phyloP scores from a whole-genome alignment of 2,888 invertebrate species.

The Tanytarsus gracilentus region DNA sequence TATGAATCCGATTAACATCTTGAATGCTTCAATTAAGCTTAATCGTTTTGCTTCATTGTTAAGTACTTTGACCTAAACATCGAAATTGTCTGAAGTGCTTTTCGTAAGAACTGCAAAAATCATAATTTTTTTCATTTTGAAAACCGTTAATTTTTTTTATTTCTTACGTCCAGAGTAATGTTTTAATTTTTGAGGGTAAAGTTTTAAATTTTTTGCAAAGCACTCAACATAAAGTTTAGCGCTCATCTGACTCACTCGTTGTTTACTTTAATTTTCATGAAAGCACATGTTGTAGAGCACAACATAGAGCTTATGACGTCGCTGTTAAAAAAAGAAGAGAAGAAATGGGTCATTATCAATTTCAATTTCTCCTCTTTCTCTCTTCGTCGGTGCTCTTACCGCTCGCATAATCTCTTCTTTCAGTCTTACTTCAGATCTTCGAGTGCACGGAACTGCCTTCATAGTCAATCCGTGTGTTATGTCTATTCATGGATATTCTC shows the following conservation, averaged over 20 bases:
- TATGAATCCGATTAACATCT: background rate
- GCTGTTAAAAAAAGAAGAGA: background rate
- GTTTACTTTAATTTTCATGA: too few species aligned
- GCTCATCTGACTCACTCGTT: background rate
- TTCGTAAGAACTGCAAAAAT: too few species aligned
- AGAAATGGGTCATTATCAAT: slow-evolving; percentile 25
- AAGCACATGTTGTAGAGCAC: background rate
- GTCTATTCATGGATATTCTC: too few species aligned
- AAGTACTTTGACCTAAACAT: background rate
- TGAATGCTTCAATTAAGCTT: background rate
- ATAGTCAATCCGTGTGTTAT: background rate
- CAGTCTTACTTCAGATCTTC: slow-evolving; percentile 18
- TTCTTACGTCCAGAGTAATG: background rate
- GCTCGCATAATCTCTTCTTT: slow-evolving; percentile 11
- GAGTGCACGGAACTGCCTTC: background rate
- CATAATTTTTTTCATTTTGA: too few species aligned
- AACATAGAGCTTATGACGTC: background rate
- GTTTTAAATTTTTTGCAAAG: too few species aligned
- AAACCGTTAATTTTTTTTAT: background rate
- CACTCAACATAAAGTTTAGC: too few species aligned
- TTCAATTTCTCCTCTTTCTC: background rate
- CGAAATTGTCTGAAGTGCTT: background rate
- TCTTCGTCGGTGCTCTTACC: too few species aligned
- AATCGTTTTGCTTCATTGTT: background rate
- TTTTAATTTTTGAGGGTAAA: background rate